These are phyloP conservation scores for Xestia c-nigrum DNA, from an alignment of 2,888 invertebrate genomes.

Conservation along the genomic window DNA sequence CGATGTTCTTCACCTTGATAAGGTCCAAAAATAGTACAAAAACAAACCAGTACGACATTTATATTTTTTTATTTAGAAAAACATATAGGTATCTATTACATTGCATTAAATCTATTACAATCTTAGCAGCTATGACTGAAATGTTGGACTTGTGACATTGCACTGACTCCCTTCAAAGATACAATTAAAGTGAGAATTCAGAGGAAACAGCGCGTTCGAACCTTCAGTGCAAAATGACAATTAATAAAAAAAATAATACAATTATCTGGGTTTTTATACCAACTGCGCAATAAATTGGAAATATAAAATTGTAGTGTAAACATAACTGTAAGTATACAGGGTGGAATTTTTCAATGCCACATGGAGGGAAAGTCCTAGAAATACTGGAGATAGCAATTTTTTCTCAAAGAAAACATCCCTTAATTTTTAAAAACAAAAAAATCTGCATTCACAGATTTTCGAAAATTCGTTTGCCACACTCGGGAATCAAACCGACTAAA, in stretches of 20 bases:
- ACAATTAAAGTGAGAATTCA: constrained; percentile 11
- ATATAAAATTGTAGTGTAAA: neutral
- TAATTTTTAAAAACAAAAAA: too few relatives aligned
- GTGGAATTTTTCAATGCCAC: too few relatives aligned
- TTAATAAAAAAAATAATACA: neutral
- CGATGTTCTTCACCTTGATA: neutral
- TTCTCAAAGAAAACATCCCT: too few relatives aligned
- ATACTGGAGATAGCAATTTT: too few relatives aligned
- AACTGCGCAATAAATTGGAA: neutral
- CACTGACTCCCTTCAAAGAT: constrained; percentile 53
- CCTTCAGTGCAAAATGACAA: neutral
- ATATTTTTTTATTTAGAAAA: constrained; percentile 54
- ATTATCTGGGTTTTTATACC: neutral
- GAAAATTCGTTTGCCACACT: too few relatives aligned
- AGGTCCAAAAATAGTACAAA: neutral
- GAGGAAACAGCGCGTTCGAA: neutral
- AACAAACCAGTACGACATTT: constrained; percentile 17
- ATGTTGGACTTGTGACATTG: constrained; percentile 62
- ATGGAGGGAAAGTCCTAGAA: too few relatives aligned
- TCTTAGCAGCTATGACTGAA: constrained; percentile 70
- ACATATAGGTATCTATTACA: constrained; percentile 49
- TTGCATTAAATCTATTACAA: constrained; percentile 56
- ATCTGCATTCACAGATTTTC: too few relatives aligned
- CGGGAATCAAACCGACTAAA: too few relatives aligned
- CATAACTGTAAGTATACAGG: neutral